Evolutionary conservation across 2,888 invertebrate species (phyloP).

Genomic region (Drosophila helvetica): DNA sequence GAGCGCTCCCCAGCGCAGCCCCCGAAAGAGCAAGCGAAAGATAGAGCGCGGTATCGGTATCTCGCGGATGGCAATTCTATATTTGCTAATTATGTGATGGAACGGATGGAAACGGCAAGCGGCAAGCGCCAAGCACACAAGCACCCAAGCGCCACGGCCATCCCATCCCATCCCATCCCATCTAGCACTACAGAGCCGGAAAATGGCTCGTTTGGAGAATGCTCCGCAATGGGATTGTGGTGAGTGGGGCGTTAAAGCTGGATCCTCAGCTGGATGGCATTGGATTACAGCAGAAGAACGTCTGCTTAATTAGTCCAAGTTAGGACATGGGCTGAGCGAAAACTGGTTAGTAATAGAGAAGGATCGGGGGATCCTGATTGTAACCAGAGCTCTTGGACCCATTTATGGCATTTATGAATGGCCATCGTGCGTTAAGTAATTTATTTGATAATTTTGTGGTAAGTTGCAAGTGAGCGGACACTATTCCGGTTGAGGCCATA

Average conservation of each 20-base stretch:
- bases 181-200: conserved; percentile 4
- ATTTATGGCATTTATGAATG: conserved; percentile 31
- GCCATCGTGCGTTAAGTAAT: conserved; percentile 4
- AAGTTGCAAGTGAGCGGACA: not conserved
- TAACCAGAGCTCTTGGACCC: conserved; percentile 11
- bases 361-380: conserved; percentile 13
- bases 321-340: not conserved
- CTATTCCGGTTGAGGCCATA: not conserved
- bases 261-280: not conserved
- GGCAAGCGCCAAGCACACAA: too few relatives aligned
- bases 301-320: not conserved
- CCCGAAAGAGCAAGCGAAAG: conserved; percentile 10
- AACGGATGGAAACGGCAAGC: not conserved
- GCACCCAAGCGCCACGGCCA: not conserved
- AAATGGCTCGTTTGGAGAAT: conserved; percentile 11
- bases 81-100: conserved; percentile 34
- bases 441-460: conserved; percentile 16
- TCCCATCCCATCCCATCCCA: not conserved
- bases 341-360: not conserved
- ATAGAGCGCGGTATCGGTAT: conserved; percentile 5
- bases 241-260: not conserved
- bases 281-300: not conserved
- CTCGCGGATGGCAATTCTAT: conserved; percentile 18
- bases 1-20: conserved; percentile 13
- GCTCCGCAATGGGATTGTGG: not conserved